phyloP scores from a whole-genome alignment of 92 coral and sea anemone genomes.

The Pocillopora meandrina region DNA sequence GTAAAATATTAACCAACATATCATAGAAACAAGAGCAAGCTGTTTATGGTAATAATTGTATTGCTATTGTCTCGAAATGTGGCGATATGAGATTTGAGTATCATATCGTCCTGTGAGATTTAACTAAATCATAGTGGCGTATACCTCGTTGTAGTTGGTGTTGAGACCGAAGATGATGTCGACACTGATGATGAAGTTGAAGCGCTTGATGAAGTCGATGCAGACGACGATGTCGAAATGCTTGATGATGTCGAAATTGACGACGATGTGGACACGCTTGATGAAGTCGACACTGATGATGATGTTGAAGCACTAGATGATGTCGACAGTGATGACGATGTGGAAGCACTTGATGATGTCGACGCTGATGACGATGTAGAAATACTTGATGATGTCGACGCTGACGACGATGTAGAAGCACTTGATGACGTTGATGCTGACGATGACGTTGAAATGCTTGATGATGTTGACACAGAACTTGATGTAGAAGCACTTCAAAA shows the following conservation, averaged over 20 bases:
- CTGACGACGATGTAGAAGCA: slow-evolving; percentile 5
- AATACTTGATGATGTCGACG: slow-evolving; percentile 4
- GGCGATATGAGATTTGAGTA: not conserved
- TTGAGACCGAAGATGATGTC: not conserved
- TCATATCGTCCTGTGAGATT: too few species aligned
- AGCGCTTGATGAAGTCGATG: too few species aligned
- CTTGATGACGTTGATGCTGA: slow-evolving; percentile 25
- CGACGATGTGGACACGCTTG: too few species aligned
- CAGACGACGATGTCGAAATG: too few species aligned
- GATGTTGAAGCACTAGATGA: not conserved
- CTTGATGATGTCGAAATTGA: too few species aligned
- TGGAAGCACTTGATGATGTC: not conserved
- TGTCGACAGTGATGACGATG: slow-evolving; percentile 5
- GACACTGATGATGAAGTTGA: slow-evolving; percentile 12
- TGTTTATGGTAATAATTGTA: too few species aligned
- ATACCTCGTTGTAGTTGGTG: too few species aligned
- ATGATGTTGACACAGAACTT: slow-evolving; percentile 11
- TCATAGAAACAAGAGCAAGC: too few species aligned
- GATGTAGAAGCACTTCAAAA: slow-evolving; percentile 22
- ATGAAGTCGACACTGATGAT: too few species aligned
- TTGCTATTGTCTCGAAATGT: too few species aligned
- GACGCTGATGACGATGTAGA: slow-evolving; percentile 9
- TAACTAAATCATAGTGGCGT: too few species aligned
- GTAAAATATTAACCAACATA: too few species aligned
- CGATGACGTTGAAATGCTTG: not conserved